Conservation (phyloP, 92 coral and sea anemone species). For the Bergia puertoricense region DNA sequence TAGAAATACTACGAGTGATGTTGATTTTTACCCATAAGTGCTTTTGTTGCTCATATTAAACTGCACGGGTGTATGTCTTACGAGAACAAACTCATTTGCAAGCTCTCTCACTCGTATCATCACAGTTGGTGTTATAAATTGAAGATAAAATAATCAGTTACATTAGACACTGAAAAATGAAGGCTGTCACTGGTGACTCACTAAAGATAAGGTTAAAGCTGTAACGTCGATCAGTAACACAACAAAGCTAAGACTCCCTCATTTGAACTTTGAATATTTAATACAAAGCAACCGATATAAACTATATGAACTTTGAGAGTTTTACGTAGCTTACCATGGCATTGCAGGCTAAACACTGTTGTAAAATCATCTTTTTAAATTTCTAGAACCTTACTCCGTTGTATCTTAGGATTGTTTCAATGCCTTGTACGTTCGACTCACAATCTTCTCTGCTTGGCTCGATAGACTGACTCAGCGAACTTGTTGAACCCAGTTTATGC, state of each 20-base stretch:
- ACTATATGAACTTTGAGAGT: not conserved
- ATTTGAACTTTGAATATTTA: not conserved
- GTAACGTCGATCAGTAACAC: not conserved
- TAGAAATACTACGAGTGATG: too few species aligned
- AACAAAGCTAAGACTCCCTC: not conserved
- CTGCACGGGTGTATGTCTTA: too few species aligned
- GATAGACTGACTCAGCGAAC: not conserved
- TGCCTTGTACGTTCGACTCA: not conserved
- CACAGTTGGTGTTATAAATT: too few species aligned
- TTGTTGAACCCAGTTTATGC: too few species aligned
- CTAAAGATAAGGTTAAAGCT: too few species aligned
- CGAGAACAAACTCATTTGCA: too few species aligned
- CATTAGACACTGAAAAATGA: too few species aligned
- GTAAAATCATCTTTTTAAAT: not conserved
- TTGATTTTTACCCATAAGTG: too few species aligned
- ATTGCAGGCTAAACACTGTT: conserved; percentile 16
- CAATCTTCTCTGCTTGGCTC: not conserved
- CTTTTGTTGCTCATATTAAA: too few species aligned
- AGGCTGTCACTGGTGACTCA: too few species aligned
- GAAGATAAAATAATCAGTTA: too few species aligned
- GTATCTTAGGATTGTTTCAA: not conserved
- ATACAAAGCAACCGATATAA: not conserved
- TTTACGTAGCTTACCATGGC: not conserved
- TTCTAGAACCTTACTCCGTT: not conserved
- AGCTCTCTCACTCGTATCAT: too few species aligned